These are phyloP conservation scores for Scaptomyza flava DNA, from an alignment of 2,888 invertebrate species.

Conservation along the genomic window DNA sequence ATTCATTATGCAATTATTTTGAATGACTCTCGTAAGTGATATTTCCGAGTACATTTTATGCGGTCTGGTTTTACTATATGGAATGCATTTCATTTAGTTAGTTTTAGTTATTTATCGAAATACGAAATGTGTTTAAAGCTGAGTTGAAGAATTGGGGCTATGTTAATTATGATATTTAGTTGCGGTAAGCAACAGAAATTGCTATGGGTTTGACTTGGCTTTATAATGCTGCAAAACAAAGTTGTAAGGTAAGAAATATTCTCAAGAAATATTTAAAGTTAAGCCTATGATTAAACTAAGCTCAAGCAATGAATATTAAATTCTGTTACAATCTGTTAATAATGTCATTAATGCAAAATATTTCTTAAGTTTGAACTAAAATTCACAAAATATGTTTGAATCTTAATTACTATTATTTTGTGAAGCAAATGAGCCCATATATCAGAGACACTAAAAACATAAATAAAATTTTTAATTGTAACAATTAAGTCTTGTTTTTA, in stretches of 20 bases:
- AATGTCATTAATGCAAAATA: background rate
- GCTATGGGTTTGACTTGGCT: background rate
- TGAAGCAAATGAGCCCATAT: background rate
- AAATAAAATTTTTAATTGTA: constrained; percentile 52
- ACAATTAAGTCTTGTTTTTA: constrained; percentile 56
- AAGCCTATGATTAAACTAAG: background rate
- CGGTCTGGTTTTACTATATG: constrained; percentile 2
- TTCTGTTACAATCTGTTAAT: background rate
- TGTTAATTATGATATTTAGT: constrained; percentile 4
- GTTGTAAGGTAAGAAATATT: too few species aligned
- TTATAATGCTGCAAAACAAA: too few species aligned
- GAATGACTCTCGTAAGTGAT: constrained; percentile 81
- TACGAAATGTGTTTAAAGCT: constrained; percentile 13
- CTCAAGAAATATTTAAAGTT: too few species aligned
- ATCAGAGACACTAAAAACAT: constrained; percentile 9
- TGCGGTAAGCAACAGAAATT: background rate
- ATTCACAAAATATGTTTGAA: background rate
- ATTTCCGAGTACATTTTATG: constrained; percentile 65
- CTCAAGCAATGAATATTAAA: background rate
- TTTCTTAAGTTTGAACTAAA: background rate
- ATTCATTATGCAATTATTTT: constrained; percentile 82
- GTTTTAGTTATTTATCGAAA: constrained; percentile 7
- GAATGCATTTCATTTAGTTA: constrained; percentile 31
- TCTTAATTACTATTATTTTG: constrained; percentile 4
- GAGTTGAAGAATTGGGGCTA: background rate